Evolutionary conservation across 2,113 vertebrate species (phyloP).

Genomic region (Spermophilus dauricus): DNA sequence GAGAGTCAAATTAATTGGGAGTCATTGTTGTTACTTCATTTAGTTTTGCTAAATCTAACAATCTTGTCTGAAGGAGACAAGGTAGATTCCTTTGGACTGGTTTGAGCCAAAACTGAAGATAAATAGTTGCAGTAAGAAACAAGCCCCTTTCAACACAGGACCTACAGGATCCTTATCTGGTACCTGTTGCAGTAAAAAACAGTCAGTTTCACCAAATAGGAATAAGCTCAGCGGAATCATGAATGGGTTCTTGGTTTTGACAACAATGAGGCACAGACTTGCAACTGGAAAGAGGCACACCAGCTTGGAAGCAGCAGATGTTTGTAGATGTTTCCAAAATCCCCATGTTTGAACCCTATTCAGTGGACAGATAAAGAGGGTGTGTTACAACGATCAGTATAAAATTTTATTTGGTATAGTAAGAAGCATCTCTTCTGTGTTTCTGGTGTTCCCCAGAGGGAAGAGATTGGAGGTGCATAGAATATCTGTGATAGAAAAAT

Average conservation of each 20-base stretch:
- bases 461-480: neutral
- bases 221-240: neutral
- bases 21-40: neutral
- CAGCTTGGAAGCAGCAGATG: neutral
- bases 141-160: rapidly evolving
- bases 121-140: neutral
- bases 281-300: neutral
- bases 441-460: neutral
- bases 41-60: neutral
- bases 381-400: neutral
- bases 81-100: neutral
- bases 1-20: neutral
- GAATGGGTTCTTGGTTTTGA: neutral
- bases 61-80: neutral
- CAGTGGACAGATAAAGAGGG: neutral
- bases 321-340: neutral
- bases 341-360: neutral
- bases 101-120: neutral
- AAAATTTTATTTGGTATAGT: neutral
- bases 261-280: neutral
- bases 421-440: neutral
- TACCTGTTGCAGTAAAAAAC: neutral
- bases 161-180: neutral
- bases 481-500: neutral
- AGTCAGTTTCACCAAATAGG: neutral